Percentiles rank a stretch among this genome's conserved stretches.
These are phyloP conservation scores for Chrysocyon brachyurus DNA, from an alignment of 2,797 vertebrate genomes.

Conservation along the genomic window DNA sequence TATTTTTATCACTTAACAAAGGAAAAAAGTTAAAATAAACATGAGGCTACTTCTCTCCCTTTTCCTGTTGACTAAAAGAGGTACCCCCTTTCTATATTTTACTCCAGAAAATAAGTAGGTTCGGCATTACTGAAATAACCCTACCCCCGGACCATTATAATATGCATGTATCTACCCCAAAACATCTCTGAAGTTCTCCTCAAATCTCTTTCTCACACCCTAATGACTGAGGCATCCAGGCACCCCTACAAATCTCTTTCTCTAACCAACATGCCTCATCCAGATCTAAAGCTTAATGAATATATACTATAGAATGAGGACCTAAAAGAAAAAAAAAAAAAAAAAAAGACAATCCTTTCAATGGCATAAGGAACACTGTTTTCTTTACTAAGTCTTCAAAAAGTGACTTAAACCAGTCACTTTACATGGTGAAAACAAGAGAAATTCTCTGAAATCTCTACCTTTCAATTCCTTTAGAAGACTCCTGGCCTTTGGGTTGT, in stretches of 20 bases:
- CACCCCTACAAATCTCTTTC: not conserved
- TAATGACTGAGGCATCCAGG: no score
- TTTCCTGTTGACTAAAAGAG: not conserved
- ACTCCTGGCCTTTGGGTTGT: slow-evolving; percentile 40
- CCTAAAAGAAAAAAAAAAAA: slow-evolving; percentile 51
- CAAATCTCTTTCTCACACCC: slow-evolving; percentile 14
- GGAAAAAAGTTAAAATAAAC: slow-evolving; percentile 32
- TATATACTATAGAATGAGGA: not conserved
- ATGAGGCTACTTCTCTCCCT: not conserved
- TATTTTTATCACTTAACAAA: slow-evolving; percentile 24
- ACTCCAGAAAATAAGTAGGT: slow-evolving; percentile 34
- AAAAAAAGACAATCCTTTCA: not conserved
- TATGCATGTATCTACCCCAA: not conserved
- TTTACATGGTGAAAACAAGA: slow-evolving; percentile 49
- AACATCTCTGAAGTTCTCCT: slow-evolving; percentile 10
- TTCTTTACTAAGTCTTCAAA: slow-evolving; percentile 42
- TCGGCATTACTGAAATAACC: slow-evolving; percentile 38
- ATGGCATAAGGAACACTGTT: slow-evolving; percentile 39
- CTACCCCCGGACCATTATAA: not conserved
- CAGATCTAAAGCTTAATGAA: slow-evolving; percentile 31
- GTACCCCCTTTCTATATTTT: slow-evolving; percentile 37
- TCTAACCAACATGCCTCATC: not conserved
- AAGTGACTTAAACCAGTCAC: slow-evolving; percentile 53
- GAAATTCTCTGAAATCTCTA: slow-evolving; percentile 16
- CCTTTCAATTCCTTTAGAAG: slow-evolving; percentile 38